Evolutionary conservation across 2,797 vertebrate species (phyloP), one percentile per base, ranked within the genome.

Genomic region (Pipistrellus pygmaeus): DNA sequence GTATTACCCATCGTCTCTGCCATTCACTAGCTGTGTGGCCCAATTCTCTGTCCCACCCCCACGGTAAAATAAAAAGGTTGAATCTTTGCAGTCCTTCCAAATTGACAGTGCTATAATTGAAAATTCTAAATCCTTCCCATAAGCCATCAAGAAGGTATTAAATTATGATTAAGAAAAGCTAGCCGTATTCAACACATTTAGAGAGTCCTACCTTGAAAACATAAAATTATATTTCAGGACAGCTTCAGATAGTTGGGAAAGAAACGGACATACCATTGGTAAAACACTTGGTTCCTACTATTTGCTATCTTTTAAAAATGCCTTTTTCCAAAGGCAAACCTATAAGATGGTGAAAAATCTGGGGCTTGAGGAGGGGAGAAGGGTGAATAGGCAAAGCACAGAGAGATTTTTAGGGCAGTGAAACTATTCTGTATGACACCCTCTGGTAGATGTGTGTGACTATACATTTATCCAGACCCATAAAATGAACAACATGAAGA

Each of bases 181-280:
- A 46, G 2, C 73, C 1, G 0, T 55, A 18, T 75, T 88, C 20
- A 73, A 41, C n/a, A 48, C 20, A 53, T 89, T 94, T 85, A 73
- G 18, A 73, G 41, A 71, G 3, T 84, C 88, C 83, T 78, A 91
- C 66, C 41, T 85, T 94, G 11, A 85, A 81, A 55, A 55, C 44
- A 75, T 53, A 38, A 82, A 87, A 60, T 66, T 90, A 68, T 15
- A 85, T 83, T 95, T 77, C 60, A 86, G 71, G 76, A 87, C 23
- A 87, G 69, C 38, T 90, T 77, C 18, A 14, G 8, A 48, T 55
- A 48, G 53, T 48, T 90, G n/a, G n/a, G 83, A 53, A 76, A 93
- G 46, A 93, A 77, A 77, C 13, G 30, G 25, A 87, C 38, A 48
- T 77, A 4, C 8, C 53, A 55, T 55, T 55, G 53, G 20, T 55